These are phyloP conservation scores for Lycaon pictus DNA, from an alignment of 2,113 vertebrate species.

Conservation along the genomic window DNA sequence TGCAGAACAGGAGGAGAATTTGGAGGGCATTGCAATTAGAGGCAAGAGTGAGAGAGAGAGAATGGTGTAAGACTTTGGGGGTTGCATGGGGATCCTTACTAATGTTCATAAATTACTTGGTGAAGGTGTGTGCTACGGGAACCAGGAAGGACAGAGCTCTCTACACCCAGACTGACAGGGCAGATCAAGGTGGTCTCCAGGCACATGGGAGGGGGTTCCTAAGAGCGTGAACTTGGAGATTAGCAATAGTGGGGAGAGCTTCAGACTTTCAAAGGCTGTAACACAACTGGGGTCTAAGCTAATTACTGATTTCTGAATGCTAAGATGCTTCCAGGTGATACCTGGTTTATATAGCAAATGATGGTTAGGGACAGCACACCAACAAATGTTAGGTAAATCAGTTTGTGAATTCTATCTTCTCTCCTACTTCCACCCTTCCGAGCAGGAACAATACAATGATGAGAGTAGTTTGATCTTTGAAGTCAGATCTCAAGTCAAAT, in stretches of 20 bases:
- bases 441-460: background rate
- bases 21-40: background rate
- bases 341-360: background rate
- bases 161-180: background rate
- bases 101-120: constrained; percentile 7
- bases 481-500: background rate
- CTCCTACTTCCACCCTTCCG: background rate
- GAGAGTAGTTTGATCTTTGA: background rate
- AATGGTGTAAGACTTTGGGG: background rate
- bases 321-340: background rate
- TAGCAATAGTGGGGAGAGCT: background rate
- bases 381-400: background rate
- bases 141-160: background rate
- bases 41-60: background rate
- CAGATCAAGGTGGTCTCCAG: background rate
- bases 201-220: background rate
- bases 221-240: background rate
- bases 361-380: background rate
- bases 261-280: background rate
- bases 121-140: background rate
- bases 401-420: background rate
- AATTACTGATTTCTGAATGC: constrained; percentile 7
- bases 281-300: background rate
- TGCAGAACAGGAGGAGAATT: background rate
- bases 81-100: background rate